Evolutionary conservation across 2,797 vertebrate species (phyloP).

Genomic region (Cetoscarus ocellatus): DNA sequence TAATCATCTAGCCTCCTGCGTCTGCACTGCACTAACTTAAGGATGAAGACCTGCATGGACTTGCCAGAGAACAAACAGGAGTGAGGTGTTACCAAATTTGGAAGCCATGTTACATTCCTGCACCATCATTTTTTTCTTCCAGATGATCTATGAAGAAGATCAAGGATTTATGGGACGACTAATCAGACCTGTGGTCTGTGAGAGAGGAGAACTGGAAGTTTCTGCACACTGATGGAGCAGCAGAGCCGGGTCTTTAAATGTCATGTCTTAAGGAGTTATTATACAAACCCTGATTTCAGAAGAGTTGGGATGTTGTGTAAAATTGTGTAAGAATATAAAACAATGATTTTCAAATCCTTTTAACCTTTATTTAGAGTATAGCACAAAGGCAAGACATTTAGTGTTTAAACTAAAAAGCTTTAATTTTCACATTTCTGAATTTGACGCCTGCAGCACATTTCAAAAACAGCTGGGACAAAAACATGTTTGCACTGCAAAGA

Average conservation of each 20-base stretch:
- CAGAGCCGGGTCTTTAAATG: conserved; percentile 9
- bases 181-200: conserved; percentile 22
- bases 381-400: too few relatives aligned
- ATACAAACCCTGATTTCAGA: conserved; percentile 8
- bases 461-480: too few relatives aligned
- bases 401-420: too few relatives aligned
- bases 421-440: too few relatives aligned
- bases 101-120: conserved; percentile 46
- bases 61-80: conserved; percentile 30
- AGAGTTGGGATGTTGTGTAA: background rate
- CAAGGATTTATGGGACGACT: conserved; percentile 25
- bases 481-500: too few relatives aligned
- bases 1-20: conserved; percentile 38
- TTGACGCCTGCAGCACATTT: too few relatives aligned
- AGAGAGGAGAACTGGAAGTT: conserved; percentile 32
- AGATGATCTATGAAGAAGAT: conserved; percentile 72
- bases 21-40: conserved; percentile 30
- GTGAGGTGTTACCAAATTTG: conserved; percentile 15
- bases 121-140: conserved; percentile 49
- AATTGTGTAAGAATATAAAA: too few relatives aligned
- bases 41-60: conserved; percentile 53
- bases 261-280: conserved; percentile 33
- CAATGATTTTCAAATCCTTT: too few relatives aligned
- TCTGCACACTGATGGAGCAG: conserved; percentile 9
- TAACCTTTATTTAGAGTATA: too few relatives aligned